Evolutionary conservation across 1,140 invertebrate species (phyloP).

Genomic region (Drosophila littoralis): DNA sequence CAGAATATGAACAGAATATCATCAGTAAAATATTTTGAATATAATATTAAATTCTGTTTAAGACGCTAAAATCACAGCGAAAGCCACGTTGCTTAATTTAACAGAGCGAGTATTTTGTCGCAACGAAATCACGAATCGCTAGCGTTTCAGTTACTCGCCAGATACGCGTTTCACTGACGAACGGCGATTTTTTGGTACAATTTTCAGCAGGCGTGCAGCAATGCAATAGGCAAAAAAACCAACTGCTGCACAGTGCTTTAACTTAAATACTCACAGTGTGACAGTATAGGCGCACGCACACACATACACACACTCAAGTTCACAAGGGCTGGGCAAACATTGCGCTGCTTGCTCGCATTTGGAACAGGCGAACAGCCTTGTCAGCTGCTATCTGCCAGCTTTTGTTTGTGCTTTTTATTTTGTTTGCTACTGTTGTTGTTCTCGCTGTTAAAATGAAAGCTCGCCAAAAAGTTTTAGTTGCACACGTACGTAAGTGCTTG

Average conservation of each 20-base stretch:
- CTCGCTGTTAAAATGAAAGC: slow-evolving; percentile 52
- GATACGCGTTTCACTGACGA: slow-evolving; percentile 54
- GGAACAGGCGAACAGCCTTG: slow-evolving; percentile 61
- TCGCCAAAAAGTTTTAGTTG: slow-evolving; percentile 40
- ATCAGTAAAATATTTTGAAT: neutral
- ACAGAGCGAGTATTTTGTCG: neutral
- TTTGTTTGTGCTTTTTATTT: slow-evolving; percentile 12
- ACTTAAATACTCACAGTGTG: neutral
- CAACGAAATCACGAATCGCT: slow-evolving; percentile 28
- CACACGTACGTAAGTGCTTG: slow-evolving; percentile 2
- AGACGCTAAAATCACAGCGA: neutral
- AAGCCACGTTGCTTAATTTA: too few relatives aligned
- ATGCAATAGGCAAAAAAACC: neutral
- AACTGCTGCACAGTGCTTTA: neutral
- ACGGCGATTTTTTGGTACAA: slow-evolving; percentile 75
- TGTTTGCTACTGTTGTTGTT: slow-evolving; percentile 13
- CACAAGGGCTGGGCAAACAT: slow-evolving; percentile 74
- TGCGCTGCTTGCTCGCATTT: slow-evolving; percentile 73
- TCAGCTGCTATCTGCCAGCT: slow-evolving; percentile 12
- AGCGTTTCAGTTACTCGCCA: slow-evolving; percentile 44
- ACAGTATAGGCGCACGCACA: slow-evolving; percentile 1
- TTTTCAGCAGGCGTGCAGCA: slow-evolving; percentile 57
- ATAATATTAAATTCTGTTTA: too few relatives aligned
- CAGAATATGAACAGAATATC: too few relatives aligned
- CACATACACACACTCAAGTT: slow-evolving; percentile 12